Percentiles rank a stretch among this genome's conserved stretches.
Evolutionary conservation across 2,888 invertebrate genomes (phyloP).

Genomic region (Epirrita christyi): DNA sequence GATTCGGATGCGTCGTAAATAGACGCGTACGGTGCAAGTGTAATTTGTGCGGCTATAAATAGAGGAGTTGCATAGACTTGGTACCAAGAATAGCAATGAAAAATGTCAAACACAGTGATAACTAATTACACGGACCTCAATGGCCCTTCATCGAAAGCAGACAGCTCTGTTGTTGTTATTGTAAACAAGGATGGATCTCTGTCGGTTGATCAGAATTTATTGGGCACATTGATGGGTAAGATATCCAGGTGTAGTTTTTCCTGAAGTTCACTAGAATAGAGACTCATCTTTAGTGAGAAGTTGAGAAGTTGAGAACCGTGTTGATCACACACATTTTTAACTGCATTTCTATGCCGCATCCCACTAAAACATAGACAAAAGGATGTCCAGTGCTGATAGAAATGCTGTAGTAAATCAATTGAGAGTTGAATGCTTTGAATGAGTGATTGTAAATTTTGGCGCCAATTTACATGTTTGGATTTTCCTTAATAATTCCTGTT

Average conservation of each 20-base stretch:
- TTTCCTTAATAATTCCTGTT: not conserved
- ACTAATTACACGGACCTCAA: slow-evolving; percentile 82
- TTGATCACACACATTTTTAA: too few relatives aligned
- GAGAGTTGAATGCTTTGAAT: too few relatives aligned
- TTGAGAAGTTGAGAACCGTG: too few relatives aligned
- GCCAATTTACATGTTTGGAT: slow-evolving; percentile 37
- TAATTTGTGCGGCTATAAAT: slow-evolving; percentile 72
- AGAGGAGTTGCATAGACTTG: slow-evolving; percentile 67
- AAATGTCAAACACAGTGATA: slow-evolving; percentile 83
- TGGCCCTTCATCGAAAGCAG: slow-evolving; percentile 82
- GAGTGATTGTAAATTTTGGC: slow-evolving; percentile 38
- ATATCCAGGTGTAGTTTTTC: not conserved
- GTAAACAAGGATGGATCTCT: slow-evolving; percentile 94
- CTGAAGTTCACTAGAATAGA: too few relatives aligned
- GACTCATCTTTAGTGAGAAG: too few relatives aligned
- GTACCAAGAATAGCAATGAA: slow-evolving; percentile 63
- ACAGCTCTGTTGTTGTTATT: slow-evolving; percentile 92
- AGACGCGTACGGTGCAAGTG: slow-evolving; percentile 74
- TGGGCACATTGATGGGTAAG: slow-evolving; percentile 92
- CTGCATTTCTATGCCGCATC: too few relatives aligned
- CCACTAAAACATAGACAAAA: too few relatives aligned
- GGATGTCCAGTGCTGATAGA: too few relatives aligned
- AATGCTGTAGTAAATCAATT: too few relatives aligned
- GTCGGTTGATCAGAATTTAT: slow-evolving; percentile 91
- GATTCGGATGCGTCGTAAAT: slow-evolving; percentile 71